Evolutionary conservation across 2,797 vertebrate species (phyloP), one percentile per base, ranked within the genome.

Genomic region (Gambelia wislizenii): DNA sequence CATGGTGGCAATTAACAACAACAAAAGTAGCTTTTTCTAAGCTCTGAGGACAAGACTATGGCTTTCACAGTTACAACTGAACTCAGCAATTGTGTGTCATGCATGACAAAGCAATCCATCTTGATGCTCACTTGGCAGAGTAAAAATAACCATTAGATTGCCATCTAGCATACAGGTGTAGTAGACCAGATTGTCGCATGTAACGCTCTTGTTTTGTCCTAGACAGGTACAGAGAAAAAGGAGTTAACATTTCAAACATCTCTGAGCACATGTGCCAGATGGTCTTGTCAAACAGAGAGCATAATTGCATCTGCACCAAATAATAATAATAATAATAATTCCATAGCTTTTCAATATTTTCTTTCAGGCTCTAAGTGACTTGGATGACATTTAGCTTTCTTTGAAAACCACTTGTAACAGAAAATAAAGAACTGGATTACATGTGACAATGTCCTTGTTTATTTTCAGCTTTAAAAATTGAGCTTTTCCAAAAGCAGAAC

Each of bases 381-480:
- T 87, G 42, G 76, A 67, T 94, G 94, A 94, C 94, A 95, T 96
- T 95, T 94, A 93, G 64, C 91, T 70, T 75, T 61, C 85, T 95
- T 92, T 47, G 76, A 79, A 95, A 95, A 91, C 90, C 91, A 91
- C 92, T 91, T 95, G 89, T 90, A 93, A 54, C 76, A 89, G 88
- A 93, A 92, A 56, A 92, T 84, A 94, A 91, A 87, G 91, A 90
- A 95, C 94, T 89, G 92, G 92, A 95, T 94, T 90, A 92, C 0
- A 52, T 89, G 95, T 56, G 93, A 94, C 95, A 95, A 94, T 94
- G 95, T 95, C 95, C 93, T 92, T 91, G 93, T 92, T 93, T 92
- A 87, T 91, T 90, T 93, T 92, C 80, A 94, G 89, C 91, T 87
- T 91, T 77, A 22, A 67, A 87, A 92, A 86, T 83, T 10, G 59